Evolutionary conservation across 2,888 invertebrate genomes (phyloP).

Genomic region (Yponomeuta plumbellus): DNA sequence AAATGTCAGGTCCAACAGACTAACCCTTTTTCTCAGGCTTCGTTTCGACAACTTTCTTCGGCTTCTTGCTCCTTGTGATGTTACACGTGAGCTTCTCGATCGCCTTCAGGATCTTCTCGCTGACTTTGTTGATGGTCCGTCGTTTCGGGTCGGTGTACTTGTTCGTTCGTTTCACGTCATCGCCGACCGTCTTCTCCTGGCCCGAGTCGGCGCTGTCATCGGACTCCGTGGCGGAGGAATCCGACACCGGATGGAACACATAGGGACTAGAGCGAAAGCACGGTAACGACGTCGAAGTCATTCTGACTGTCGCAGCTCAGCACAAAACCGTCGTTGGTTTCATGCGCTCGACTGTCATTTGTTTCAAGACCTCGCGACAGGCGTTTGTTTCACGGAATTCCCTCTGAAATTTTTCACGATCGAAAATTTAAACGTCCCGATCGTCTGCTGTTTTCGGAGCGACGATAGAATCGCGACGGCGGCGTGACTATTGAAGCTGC

Average conservation of each 20-base stretch:
- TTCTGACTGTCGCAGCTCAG: background rate
- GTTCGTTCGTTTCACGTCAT: slow-evolving; percentile 33
- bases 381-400: background rate
- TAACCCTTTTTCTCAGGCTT: slow-evolving; percentile 24
- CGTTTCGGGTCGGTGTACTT: slow-evolving; percentile 66
- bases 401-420: background rate
- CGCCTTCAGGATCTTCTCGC: slow-evolving; percentile 64
- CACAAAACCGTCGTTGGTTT: background rate
- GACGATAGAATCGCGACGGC: slow-evolving; percentile 30
- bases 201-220: slow-evolving; percentile 64
- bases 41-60: slow-evolving; percentile 38
- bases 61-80: slow-evolving; percentile 51
- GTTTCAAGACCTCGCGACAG: background rate
- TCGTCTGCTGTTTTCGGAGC: background rate
- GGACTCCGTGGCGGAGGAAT: slow-evolving; percentile 66
- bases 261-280: slow-evolving; percentile 61
- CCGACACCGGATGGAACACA: slow-evolving; percentile 65
- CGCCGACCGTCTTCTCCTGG: slow-evolving; percentile 48
- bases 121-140: slow-evolving; percentile 70
- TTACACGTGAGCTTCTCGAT: slow-evolving; percentile 67
- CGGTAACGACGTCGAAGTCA: slow-evolving; percentile 27
- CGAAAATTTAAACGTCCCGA: background rate
- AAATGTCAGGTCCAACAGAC: background rate
- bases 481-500: slow-evolving; percentile 48
- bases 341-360: background rate